These are phyloP conservation scores for Melieria omissa DNA, from an alignment of 2,888 invertebrate species.

Conservation along the genomic window DNA sequence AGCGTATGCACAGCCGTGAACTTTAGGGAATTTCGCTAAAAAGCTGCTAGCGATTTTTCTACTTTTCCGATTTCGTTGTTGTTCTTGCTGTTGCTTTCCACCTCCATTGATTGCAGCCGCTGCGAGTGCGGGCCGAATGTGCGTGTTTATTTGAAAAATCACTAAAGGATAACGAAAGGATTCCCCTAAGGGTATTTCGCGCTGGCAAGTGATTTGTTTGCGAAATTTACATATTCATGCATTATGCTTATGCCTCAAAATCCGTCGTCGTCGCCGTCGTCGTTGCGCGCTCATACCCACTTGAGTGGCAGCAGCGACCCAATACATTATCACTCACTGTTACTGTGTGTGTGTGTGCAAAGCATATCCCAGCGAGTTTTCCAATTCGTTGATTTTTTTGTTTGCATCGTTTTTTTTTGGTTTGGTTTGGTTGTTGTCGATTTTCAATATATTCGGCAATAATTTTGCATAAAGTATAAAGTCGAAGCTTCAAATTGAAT, in stretches of 20 bases:
- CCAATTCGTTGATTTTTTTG: conserved; percentile 54
- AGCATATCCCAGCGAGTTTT: conserved; percentile 55
- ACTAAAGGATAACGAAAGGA: conserved; percentile 35
- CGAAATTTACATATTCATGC: conserved; percentile 60
- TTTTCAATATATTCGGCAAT: conserved; percentile 53
- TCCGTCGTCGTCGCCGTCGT: neutral
- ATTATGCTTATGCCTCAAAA: conserved; percentile 41
- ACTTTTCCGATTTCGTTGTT: neutral
- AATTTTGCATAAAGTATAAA: conserved; percentile 59
- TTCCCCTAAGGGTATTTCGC: conserved; percentile 46
- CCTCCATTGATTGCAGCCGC: neutral
- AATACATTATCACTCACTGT: too few relatives aligned
- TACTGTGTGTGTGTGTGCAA: conserved; percentile 15
- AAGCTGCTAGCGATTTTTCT: conserved; percentile 21
- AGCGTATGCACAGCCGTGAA: neutral
- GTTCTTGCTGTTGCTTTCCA: neutral
- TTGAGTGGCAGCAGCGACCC: too few relatives aligned
- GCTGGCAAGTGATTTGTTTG: conserved; percentile 60
- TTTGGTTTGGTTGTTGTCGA: conserved; percentile 31
- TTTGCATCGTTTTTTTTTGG: conserved; percentile 28
- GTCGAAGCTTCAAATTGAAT: conserved; percentile 58
- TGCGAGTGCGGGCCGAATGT: neutral
- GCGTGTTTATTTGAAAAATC: conserved; percentile 27
- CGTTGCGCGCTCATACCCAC: too few relatives aligned
- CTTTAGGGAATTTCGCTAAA: conserved; percentile 22